Base-by-base conservation (phyloP, 1,140 invertebrate species). In the Meloidogyne hapla region DNA sequence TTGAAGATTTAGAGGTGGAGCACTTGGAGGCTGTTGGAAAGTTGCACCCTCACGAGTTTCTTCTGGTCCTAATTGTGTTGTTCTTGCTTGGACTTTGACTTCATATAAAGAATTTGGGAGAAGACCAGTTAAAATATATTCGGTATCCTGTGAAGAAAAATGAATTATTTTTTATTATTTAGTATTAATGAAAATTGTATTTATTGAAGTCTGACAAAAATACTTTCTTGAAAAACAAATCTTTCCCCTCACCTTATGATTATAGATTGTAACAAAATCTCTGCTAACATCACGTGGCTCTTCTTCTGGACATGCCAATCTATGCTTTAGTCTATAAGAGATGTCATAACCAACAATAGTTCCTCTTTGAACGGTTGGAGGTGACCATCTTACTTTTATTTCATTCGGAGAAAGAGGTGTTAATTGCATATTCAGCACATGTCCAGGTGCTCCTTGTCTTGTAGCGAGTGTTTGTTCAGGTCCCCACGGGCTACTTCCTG, bases 221-320 rank as follows among this genome's bases (percentile, higher is more conserved):
- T 5, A 33, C 8, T 33, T 33, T 33, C 33, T 33, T 33, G 33
- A 33, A 33, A 33, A 33, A 3, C 33, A 33, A 33, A 33, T 33
- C 33, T 33, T 3, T 8, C 33, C 33, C 8, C 33, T 33, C 33
- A 56, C 48, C 63, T 86, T 86, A 85, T 87, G 84, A 67, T 86
- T 86, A 79, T 86, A 86, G 28, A 86, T 78, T 26, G 85, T 86
- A 12, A 86, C 84, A 70, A 83, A 87, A 64, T 87, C 85, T 33
- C 85, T 80, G 66, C 84, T 87, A 18, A 87, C 84, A 69, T 86
- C 85, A 40, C 84, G 78, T 62, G 85, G 85, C 42, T 86, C 86
- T 73, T 86, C 85, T 38, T 86, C 86, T 21, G 83, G 81, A 77
- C 85, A 86, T 1, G 85, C 86, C 18, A 86, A 70, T 48, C 85